These are phyloP conservation scores for Clamator glandarius DNA, from an alignment of 2,797 vertebrate genomes.

Conservation along the genomic window DNA sequence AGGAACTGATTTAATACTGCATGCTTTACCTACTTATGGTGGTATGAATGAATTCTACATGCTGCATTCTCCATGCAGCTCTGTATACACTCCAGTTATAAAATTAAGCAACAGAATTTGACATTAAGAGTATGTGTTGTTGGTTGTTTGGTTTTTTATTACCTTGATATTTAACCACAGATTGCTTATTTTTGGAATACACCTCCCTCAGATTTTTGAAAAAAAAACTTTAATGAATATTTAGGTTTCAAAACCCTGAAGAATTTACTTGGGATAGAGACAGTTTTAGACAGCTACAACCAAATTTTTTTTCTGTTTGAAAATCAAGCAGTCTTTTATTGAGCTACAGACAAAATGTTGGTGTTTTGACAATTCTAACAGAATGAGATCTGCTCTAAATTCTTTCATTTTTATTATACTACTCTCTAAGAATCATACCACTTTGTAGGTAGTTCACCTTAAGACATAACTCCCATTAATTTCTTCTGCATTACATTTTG, in stretches of 20 bases:
- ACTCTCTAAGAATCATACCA: background rate
- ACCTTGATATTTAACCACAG: background rate
- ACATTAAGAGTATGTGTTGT: background rate
- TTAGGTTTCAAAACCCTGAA: background rate
- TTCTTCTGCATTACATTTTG: background rate
- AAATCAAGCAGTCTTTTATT: background rate
- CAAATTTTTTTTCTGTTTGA: background rate
- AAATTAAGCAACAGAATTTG: background rate
- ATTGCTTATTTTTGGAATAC: background rate
- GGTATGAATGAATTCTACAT: background rate
- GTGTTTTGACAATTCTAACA: background rate
- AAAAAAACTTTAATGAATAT: background rate
- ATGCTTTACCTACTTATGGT: rapidly evolving
- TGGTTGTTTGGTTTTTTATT: background rate
- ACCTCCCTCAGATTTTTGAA: background rate
- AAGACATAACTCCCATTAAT: background rate
- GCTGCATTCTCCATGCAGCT: background rate
- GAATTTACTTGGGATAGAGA: background rate
- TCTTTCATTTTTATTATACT: background rate
- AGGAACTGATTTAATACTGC: background rate
- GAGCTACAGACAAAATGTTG: background rate
- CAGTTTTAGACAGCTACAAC: background rate
- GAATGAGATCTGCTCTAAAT: background rate
- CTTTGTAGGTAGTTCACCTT: background rate
- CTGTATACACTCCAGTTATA: background rate